Percentiles rank a stretch among this genome's conserved stretches.
These are phyloP conservation scores for Ophioderma brevispina DNA, from an alignment of 35 echinoderm and acorn worm species.

Conservation along the genomic window DNA sequence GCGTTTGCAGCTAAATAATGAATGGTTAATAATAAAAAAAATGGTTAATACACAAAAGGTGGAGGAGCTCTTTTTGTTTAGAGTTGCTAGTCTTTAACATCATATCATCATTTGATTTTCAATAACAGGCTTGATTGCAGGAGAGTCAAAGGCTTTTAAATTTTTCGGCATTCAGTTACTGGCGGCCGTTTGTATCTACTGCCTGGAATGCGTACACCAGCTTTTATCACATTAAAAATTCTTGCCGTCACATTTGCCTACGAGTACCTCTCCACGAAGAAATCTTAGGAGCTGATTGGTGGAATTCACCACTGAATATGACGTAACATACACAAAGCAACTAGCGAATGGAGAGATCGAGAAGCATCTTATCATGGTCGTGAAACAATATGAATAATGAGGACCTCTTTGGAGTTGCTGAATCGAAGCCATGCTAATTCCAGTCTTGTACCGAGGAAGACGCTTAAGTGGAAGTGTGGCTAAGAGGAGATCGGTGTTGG, in stretches of 20 bases:
- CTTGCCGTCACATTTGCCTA: slow-evolving; percentile 73
- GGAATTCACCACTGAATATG: slow-evolving; percentile 66
- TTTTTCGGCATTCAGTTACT: slow-evolving; percentile 70
- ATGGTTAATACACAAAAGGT: too few relatives aligned
- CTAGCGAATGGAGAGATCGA: slow-evolving; percentile 43
- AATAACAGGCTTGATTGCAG: slow-evolving; percentile 71
- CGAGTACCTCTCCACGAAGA: slow-evolving; percentile 82
- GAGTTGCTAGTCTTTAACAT: too few relatives aligned
- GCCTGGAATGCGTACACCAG: slow-evolving; percentile 56
- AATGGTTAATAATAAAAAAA: too few relatives aligned
- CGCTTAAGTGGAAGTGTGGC: too few relatives aligned
- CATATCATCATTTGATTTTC: too few relatives aligned
- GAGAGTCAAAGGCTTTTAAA: slow-evolving; percentile 42
- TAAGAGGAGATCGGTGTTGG: slow-evolving; percentile 10
- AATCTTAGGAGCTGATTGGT: slow-evolving; percentile 77
- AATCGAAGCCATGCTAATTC: background rate
- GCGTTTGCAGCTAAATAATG: too few relatives aligned
- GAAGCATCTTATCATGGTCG: slow-evolving; percentile 48
- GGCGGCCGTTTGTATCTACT: slow-evolving; percentile 34
- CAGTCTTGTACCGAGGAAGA: background rate
- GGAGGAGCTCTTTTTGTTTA: too few relatives aligned
- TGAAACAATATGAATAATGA: slow-evolving; percentile 39
- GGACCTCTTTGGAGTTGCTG: background rate
- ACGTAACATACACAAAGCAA: slow-evolving; percentile 72
- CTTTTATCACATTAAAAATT: slow-evolving; percentile 49